These are phyloP conservation scores for Kradibia gibbosae DNA, from an alignment of 1,140 invertebrate species.

Conservation along the genomic window DNA sequence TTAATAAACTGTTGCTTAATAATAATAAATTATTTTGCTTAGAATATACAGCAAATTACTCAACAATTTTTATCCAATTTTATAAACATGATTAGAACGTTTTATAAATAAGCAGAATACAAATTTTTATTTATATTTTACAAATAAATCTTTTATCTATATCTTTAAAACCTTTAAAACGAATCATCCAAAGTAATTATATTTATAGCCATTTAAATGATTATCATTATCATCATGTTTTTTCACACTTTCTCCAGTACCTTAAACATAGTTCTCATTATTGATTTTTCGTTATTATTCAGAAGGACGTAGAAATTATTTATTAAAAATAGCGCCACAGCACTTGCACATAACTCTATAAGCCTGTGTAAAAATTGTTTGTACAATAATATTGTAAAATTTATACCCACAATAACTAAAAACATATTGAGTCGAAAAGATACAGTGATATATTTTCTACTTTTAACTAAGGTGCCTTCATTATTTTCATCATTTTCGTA, in stretches of 20 bases:
- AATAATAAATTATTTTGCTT: slow-evolving; percentile 32
- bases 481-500: slow-evolving; percentile 38
- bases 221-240: background rate
- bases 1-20: slow-evolving; percentile 26
- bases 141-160: slow-evolving; percentile 12
- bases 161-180: slow-evolving; percentile 24
- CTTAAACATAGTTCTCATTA: slow-evolving; percentile 2
- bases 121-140: slow-evolving; percentile 28
- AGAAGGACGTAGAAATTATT: background rate
- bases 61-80: slow-evolving; percentile 32
- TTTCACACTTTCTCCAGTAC: background rate
- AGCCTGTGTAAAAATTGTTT: background rate
- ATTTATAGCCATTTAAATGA: background rate
- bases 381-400: background rate
- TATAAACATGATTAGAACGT: slow-evolving; percentile 15
- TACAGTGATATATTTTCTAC: slow-evolving; percentile 34
- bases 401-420: background rate
- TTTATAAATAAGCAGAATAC: slow-evolving; percentile 28
- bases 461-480: slow-evolving; percentile 45
- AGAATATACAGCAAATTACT: slow-evolving; percentile 14
- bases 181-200: slow-evolving; percentile 34
- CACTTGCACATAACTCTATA: background rate
- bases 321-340: background rate
- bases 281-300: slow-evolving; percentile 16
- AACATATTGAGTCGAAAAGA: background rate